Evolutionary conservation across 1,140 invertebrate species (phyloP).

Genomic region (Octopus sinensis): DNA sequence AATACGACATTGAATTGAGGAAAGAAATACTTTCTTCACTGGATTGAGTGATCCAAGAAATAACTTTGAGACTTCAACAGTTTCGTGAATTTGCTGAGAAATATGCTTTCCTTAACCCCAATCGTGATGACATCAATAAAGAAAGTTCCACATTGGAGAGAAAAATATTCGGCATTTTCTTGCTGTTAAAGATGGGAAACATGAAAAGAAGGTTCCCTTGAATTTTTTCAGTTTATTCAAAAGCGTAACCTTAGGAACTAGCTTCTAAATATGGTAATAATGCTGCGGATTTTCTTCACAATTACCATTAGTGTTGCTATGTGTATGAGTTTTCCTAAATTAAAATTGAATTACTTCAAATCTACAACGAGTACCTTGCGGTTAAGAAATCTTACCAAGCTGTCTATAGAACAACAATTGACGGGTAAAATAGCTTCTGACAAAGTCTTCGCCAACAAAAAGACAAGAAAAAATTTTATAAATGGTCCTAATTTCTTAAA

Average conservation of each 20-base stretch:
- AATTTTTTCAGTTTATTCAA: slow-evolving; percentile 5
- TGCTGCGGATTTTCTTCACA: slow-evolving; percentile 7
- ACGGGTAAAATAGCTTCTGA: slow-evolving; percentile 3
- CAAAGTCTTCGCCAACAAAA: neutral
- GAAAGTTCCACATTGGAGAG: slow-evolving; percentile 3
- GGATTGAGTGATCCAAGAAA: neutral
- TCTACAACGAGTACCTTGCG: slow-evolving; percentile 4
- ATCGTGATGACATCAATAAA: slow-evolving; percentile 8
- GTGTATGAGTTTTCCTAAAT: neutral
- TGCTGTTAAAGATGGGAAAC: neutral
- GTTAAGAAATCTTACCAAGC: slow-evolving; percentile 1
- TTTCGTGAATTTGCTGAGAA: slow-evolving; percentile 7
- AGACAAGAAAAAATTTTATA: slow-evolving; percentile 1
- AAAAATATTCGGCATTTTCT: neutral
- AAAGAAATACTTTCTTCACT: slow-evolving; percentile 8
- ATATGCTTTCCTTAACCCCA: slow-evolving; percentile 1
- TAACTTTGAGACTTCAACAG: slow-evolving; percentile 8
- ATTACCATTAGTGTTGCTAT: neutral
- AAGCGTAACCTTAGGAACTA: slow-evolving; percentile 4
- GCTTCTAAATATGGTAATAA: neutral
- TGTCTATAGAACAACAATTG: slow-evolving; percentile 7
- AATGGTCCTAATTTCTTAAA: no score
- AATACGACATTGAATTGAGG: neutral
- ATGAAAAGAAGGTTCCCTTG: neutral
- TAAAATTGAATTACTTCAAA: neutral